phyloP scores from a whole-genome alignment of 2,888 invertebrate genomes.

The Caenorhabditis sp. region DNA sequence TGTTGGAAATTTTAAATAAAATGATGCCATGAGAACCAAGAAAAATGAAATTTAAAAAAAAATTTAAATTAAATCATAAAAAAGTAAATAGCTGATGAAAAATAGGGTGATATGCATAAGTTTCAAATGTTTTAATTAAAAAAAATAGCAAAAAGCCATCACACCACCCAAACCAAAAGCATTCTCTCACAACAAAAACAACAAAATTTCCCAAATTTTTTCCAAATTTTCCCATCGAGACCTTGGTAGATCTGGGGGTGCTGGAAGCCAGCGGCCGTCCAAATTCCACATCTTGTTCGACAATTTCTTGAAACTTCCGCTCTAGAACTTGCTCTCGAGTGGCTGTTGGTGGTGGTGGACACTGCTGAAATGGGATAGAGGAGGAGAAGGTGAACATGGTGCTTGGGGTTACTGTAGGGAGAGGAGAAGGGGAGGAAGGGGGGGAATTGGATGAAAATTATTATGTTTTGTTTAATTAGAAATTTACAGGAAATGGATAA shows the following conservation, averaged over 20 bases:
- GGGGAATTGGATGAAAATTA: no score
- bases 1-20: background rate
- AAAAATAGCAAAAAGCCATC: background rate
- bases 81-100: no score
- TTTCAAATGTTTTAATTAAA: background rate
- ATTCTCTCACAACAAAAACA: conserved; percentile 31
- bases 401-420: background rate
- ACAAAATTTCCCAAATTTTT: no score
- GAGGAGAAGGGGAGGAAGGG: background rate
- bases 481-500: no score
- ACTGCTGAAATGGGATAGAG: conserved; percentile 40
- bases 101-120: no score
- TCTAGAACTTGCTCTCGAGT: conserved; percentile 47
- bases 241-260: conserved; percentile 57
- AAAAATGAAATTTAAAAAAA: background rate
- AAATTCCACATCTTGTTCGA: conserved; percentile 28
- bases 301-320: conserved; percentile 41
- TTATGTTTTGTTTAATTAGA: conserved; percentile 21
- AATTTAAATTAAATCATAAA: no score
- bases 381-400: no score
- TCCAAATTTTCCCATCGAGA: conserved; percentile 5
- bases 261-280: conserved; percentile 59
- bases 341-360: background rate
- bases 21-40: background rate
- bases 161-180: background rate